Evolutionary conservation across 92 coral and sea anemone species (phyloP).

Genomic region (Zoanthus gigantus): DNA sequence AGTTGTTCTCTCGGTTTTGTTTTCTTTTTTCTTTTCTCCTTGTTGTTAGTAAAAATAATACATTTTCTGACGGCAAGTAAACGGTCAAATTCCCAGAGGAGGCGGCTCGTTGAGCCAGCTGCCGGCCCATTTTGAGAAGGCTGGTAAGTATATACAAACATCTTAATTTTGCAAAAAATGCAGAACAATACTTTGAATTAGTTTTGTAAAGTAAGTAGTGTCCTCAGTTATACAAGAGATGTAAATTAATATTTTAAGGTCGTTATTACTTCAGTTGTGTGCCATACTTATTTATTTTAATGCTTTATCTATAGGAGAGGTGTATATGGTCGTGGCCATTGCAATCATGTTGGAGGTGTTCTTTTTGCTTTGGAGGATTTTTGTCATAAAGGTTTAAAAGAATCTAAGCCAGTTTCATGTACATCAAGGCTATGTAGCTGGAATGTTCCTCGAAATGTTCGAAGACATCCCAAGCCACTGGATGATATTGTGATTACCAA

Average conservation of each 20-base stretch:
- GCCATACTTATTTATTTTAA: not conserved
- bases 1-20: not conserved
- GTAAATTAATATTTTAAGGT: not conserved
- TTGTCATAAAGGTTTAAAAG: conserved; percentile 40
- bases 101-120: not conserved
- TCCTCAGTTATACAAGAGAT: not conserved
- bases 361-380: conserved; percentile 65
- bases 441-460: conserved; percentile 56
- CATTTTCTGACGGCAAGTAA: too few species aligned
- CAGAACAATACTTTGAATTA: not conserved
- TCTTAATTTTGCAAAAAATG: not conserved
- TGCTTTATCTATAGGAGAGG: conserved; percentile 57
- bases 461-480: conserved; percentile 60
- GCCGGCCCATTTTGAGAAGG: conserved; percentile 75
- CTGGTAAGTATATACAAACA: conserved; percentile 19
- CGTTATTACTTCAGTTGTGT: not conserved
- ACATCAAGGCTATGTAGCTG: conserved; percentile 51
- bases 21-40: too few species aligned
- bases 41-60: too few species aligned
- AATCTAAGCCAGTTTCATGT: conserved; percentile 54
- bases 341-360: conserved; percentile 55
- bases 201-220: too few species aligned
- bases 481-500: conserved; percentile 30
- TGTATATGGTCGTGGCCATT: conserved; percentile 51
- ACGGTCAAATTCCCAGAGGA: too few species aligned